Base-by-base conservation (phyloP, 2,113 vertebrate genomes). In the Sula dactylatra region DNA sequence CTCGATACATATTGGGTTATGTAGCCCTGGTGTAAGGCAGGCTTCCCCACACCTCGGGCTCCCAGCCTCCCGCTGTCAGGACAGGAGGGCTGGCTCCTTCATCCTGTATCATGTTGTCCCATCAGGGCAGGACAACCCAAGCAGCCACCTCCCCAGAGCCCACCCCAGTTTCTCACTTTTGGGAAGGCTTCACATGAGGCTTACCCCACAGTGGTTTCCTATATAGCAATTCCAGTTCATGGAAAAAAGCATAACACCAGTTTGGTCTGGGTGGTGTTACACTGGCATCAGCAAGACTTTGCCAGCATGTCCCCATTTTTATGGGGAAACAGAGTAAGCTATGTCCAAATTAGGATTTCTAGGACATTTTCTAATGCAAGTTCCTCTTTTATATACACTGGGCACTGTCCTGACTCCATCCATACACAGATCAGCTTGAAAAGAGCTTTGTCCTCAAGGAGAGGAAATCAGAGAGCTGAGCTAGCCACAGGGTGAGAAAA, bases 1-100 rank as follows among this genome's bases (percentile, higher is more conserved):
- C 6, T 34, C 27, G 14, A 5, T 4, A 19, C 4, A 1, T 1
- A 3, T 5, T 31, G 45, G 44, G 26, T 59, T 72, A 36, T 16
- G 38, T 20, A 54, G 25, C 72, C 38, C 38, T 58, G 18, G 11
- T 34, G 24, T 36, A 44, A 77, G 38, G 29, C 22, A 83, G 56
- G 49, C 32, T 49, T 58, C 36, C 19, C 9, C 16, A 24, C 19
- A 21, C 10, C 56, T 50, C 8, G 1, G 49, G 54, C 15, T 73
- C 64, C 76, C 81, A 61, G 8, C 20, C 20, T 81, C 34, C 7
- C 24, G 6, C 11, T 4, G 0, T 27, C 32, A 61, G 47, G 24
- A 34, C 36, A 52, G 38, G 54, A 69, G n/a, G 17, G 20, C 5
- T 55, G 34, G 11, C 16, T 86, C 31, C 66, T 58, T 45, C 83